A percentile compares a stretch with the other conserved stretches of the same genome.
phyloP scores from a whole-genome alignment of 2,888 invertebrate species.

The Noctua pronuba region DNA sequence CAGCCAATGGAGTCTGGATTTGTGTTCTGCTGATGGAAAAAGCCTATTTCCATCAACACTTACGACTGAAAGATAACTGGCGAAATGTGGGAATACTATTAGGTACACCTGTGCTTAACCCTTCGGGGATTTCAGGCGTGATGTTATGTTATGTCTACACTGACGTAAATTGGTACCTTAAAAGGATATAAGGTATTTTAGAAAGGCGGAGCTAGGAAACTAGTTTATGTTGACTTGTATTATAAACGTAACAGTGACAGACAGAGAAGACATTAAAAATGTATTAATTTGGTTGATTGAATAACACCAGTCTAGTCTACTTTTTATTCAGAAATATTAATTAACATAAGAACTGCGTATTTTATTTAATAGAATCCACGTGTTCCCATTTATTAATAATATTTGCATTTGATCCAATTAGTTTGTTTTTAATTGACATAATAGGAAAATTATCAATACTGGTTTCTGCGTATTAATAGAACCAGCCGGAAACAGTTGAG shows the following conservation, averaged over 20 bases:
- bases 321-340: neutral
- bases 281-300: neutral
- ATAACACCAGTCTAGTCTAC: neutral
- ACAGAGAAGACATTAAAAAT: neutral
- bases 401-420: slow-evolving; percentile 13
- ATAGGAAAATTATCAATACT: neutral
- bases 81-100: too few relatives aligned
- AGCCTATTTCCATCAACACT: too few relatives aligned
- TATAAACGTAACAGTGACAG: neutral
- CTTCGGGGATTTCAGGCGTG: neutral
- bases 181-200: neutral
- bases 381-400: neutral
- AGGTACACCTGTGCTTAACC: too few relatives aligned
- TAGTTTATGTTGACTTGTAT: neutral
- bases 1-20: too few relatives aligned
- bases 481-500: neutral
- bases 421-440: neutral
- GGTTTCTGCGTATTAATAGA: neutral
- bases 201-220: neutral
- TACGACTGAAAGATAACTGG: too few relatives aligned
- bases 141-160: neutral
- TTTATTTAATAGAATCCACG: slow-evolving; percentile 25
- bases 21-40: too few relatives aligned
- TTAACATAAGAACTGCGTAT: slow-evolving; percentile 7
- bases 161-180: neutral